Evolutionary conservation across 2,113 vertebrate genomes (phyloP).

Genomic region (Rhinichthys klamathensis): DNA sequence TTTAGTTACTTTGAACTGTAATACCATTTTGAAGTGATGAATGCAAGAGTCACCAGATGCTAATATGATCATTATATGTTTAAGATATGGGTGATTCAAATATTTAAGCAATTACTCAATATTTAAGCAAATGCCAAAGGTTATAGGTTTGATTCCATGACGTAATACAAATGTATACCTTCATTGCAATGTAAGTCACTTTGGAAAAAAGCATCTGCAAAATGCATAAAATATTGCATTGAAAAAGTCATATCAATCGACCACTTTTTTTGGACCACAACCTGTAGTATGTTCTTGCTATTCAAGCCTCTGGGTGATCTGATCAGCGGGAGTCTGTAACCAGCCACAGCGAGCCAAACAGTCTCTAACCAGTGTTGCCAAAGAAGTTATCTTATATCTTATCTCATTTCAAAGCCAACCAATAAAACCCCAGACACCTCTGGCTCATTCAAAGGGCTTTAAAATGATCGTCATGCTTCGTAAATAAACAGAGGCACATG

Average conservation of each 20-base stretch:
- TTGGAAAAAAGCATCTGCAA: not conserved
- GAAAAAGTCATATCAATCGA: not conserved
- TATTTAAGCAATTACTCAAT: no score
- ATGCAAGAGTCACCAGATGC: not conserved
- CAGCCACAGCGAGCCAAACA: not conserved
- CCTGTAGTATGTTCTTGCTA: not conserved
- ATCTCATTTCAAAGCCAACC: not conserved
- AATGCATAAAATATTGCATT: not conserved
- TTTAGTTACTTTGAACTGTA: not conserved
- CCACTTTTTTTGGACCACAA: not conserved
- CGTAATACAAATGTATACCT: not conserved
- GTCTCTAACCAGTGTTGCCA: not conserved
- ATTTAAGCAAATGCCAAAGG: no score
- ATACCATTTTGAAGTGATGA: not conserved
- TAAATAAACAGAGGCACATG: slow-evolving; percentile 53
- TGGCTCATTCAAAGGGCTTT: slow-evolving; percentile 11
- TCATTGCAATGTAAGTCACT: not conserved
- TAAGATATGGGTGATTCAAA: no score
- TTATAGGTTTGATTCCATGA: not conserved
- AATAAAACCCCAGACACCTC: slow-evolving; percentile 22
- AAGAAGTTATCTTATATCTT: not conserved
- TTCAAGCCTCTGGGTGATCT: not conserved
- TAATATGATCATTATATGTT: no score
- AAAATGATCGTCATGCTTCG: slow-evolving; percentile 24
- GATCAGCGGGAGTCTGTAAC: not conserved